Conservation (phyloP, 2,113 vertebrate genomes). For the Takifugu bimaculatus region DNA sequence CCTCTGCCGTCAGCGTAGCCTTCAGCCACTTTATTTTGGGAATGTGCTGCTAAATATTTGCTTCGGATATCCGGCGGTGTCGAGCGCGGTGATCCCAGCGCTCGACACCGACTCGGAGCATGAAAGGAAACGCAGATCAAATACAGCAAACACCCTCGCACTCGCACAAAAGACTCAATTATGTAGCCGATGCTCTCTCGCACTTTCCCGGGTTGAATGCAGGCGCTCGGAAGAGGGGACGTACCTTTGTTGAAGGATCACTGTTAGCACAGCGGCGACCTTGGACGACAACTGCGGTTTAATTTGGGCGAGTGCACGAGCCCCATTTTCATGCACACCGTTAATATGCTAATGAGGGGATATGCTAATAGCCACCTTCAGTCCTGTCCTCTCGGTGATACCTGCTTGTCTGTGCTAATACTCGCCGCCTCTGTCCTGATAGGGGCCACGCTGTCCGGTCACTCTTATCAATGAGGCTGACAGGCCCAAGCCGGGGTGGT, state of each 20-base stretch:
- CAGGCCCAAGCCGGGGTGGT: slow-evolving; percentile 10
- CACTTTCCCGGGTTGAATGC: neutral
- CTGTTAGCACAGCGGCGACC: slow-evolving; percentile 36
- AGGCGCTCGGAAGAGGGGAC: too few relatives aligned
- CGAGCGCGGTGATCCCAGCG: neutral
- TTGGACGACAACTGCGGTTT: slow-evolving; percentile 42
- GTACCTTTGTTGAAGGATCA: slow-evolving; percentile 14
- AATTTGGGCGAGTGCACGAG: slow-evolving; percentile 41
- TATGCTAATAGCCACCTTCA: slow-evolving; percentile 53
- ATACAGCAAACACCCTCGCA: slow-evolving; percentile 11
- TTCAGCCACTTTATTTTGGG: neutral
- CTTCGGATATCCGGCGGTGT: neutral
- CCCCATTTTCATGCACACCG: slow-evolving; percentile 41
- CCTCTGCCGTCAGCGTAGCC: neutral
- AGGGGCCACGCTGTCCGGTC: slow-evolving; percentile 12
- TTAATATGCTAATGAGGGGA: slow-evolving; percentile 50
- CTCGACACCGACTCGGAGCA: slow-evolving; percentile 1
- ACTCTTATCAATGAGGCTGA: slow-evolving; percentile 20
- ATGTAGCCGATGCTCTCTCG: neutral
- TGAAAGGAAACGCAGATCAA: slow-evolving; percentile 1
- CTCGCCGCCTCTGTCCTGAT: slow-evolving; percentile 38
- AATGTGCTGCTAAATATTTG: neutral
- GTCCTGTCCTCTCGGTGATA: slow-evolving; percentile 35
- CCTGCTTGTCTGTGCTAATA: slow-evolving; percentile 37
- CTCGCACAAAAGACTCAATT: neutral